These are phyloP conservation scores for Enteromius treurensis DNA, from an alignment of 2,797 vertebrate genomes.

Conservation along the genomic window DNA sequence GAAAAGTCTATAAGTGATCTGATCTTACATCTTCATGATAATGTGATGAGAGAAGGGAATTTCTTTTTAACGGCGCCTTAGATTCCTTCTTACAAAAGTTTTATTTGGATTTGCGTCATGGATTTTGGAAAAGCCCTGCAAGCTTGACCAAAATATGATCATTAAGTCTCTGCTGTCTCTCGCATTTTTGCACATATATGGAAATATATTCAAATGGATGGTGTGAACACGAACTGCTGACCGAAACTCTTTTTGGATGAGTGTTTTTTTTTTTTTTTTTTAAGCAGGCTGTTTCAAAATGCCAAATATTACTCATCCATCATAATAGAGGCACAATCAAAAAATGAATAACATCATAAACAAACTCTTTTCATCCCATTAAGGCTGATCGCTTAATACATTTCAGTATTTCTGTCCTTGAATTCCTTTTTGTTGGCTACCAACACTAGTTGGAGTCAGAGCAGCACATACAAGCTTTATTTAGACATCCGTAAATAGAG, in stretches of 20 bases:
- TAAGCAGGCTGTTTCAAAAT: neutral
- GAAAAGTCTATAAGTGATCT: neutral
- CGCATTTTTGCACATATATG: conserved; percentile 48
- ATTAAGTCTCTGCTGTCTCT: conserved; percentile 24
- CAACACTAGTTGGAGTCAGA: neutral
- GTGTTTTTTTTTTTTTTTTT: neutral
- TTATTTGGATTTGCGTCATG: conserved; percentile 51
- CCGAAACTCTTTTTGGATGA: neutral
- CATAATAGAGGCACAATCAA: conserved; percentile 28
- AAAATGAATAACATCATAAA: neutral
- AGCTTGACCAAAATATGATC: conserved; percentile 39
- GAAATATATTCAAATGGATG: conserved; percentile 39
- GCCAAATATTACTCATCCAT: conserved; percentile 18
- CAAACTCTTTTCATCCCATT: conserved; percentile 8
- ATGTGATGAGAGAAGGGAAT: conserved; percentile 17
- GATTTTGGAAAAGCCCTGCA: conserved; percentile 38
- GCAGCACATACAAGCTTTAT: conserved; percentile 21
- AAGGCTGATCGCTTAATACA: neutral
- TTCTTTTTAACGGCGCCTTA: conserved; percentile 30
- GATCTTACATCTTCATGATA: neutral
- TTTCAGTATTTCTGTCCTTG: neutral
- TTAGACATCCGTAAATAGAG: conserved; percentile 25
- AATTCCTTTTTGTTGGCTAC: conserved; percentile 13
- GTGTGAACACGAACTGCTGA: conserved; percentile 19
- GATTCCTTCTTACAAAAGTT: conserved; percentile 21